Base-by-base conservation (phyloP, 2,113 vertebrate genomes). In the Xenopus laevis region DNA sequence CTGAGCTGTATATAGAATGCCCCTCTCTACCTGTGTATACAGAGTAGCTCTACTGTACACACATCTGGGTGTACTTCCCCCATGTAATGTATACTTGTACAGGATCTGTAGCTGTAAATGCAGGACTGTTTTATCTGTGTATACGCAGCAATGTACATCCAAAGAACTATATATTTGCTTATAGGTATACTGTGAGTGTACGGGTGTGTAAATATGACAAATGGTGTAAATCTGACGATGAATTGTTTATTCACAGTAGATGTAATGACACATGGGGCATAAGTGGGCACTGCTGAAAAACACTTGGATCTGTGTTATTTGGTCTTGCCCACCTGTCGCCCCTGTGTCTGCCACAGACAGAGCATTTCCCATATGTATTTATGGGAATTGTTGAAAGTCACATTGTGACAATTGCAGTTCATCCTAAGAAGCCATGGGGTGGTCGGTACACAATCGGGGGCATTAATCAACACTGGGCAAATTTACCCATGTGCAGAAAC, bases 71-170 rank as follows among this genome's bases (percentile, higher is more conserved):
- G 47, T 50, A 50, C 3, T 1, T 13, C 2, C 6, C 8, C 47
- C 47, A 15, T 50, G 47, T 50, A 50, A 13, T 50, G 4, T 50
- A 67, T 44, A 21, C 60, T 13, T 52, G n/a, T 52, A 33, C 60
- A 71, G 18, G 59, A 60, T 59, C 18, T 17, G 15, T 7, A 7
- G 33, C 16, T 44, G 18, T 46, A 61, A 61, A 50, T 71, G 47
- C 50, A n/a, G 40, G 44, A 7, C 33, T 71, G 30, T 50, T 18
- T 72, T 50, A 68, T 66, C 53, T 74, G 44, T 33, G 50, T 55
- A 61, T 33, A 61, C 59, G 23, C n/a, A 20, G n/a, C 17, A 8
- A 7, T 75, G 57, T 60, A 18, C 61, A 52, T 68, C 12, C 47
- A 44, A 18, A 55, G 21, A 46, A 27, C 40, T 21, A 10, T 47